These are phyloP conservation scores for Tetramorium parvispinum DNA, from an alignment of 1,140 invertebrate genomes.

Conservation along the genomic window DNA sequence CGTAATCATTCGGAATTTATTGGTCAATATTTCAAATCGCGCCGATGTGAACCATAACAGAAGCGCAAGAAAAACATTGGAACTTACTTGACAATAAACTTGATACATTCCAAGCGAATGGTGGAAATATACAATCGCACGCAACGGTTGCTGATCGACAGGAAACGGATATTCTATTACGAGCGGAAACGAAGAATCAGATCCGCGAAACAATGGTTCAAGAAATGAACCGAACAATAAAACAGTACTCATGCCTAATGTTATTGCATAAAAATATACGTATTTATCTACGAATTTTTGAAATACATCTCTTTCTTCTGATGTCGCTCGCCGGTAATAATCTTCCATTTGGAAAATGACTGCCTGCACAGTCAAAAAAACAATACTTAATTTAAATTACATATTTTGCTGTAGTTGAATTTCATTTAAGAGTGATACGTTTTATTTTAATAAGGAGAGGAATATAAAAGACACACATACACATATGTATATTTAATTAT, in stretches of 20 bases:
- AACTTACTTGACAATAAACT: constrained; percentile 27
- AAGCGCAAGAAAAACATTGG: constrained; percentile 62
- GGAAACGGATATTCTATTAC: constrained; percentile 69
- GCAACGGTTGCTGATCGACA: constrained; percentile 28
- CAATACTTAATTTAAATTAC: background rate
- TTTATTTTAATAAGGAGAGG: background rate
- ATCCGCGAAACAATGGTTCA: constrained; percentile 57
- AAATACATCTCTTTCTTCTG: constrained; percentile 53
- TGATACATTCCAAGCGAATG: constrained; percentile 64
- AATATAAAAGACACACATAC: background rate
- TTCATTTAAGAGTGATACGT: background rate
- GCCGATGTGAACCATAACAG: constrained; percentile 69
- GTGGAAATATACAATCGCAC: constrained; percentile 51
- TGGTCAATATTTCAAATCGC: constrained; percentile 64
- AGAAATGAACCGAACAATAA: background rate
- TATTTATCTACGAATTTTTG: constrained; percentile 61
- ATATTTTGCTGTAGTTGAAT: background rate
- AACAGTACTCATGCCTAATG: background rate
- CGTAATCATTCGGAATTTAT: background rate
- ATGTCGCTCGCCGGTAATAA: constrained; percentile 46
- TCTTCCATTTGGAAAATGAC: constrained; percentile 63
- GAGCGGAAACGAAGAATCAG: constrained; percentile 52
- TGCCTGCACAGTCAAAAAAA: background rate
- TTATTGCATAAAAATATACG: background rate
- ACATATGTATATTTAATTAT: too few relatives aligned